These are phyloP conservation scores for Pammene fasciana DNA, from an alignment of 2,888 invertebrate species.

Conservation along the genomic window DNA sequence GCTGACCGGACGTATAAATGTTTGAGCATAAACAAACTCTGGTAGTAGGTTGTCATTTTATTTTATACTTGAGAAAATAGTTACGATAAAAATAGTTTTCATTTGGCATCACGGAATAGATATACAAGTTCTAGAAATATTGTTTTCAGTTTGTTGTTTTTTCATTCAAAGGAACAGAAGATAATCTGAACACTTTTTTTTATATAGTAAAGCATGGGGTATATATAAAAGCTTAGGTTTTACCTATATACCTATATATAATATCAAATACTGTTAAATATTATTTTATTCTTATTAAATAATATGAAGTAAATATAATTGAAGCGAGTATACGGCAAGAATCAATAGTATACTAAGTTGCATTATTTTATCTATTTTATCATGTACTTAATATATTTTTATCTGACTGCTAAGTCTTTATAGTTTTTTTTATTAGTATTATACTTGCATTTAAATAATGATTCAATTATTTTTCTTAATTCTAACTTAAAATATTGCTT, in stretches of 20 bases:
- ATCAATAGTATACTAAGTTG: constrained; percentile 42
- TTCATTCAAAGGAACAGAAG: neutral
- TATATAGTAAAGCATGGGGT: constrained; percentile 1
- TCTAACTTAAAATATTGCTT: neutral
- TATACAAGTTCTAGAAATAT: neutral
- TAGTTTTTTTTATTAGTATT: neutral
- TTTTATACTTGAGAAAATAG: neutral
- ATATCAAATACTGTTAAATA: constrained; percentile 7
- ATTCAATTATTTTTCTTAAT: neutral
- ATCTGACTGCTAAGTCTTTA: neutral
- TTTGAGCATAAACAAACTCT: neutral
- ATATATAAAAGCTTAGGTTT: neutral
- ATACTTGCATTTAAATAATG: neutral
- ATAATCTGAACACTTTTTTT: neutral
- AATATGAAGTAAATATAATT: constrained; percentile 23
- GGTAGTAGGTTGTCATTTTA: neutral
- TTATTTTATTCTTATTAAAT: neutral
- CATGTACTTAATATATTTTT: constrained; percentile 5
- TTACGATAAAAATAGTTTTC: neutral
- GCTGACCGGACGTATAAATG: too few species aligned
- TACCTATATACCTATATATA: too few species aligned
- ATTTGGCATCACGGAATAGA: neutral
- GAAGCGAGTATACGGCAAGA: constrained; percentile 56
- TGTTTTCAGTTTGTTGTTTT: neutral
- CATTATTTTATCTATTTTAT: constrained; percentile 3